A percentile compares a stretch with the other conserved stretches of the same genome.
Conservation (phyloP, 2,888 invertebrate genomes). For the Pelosia muscerda region DNA sequence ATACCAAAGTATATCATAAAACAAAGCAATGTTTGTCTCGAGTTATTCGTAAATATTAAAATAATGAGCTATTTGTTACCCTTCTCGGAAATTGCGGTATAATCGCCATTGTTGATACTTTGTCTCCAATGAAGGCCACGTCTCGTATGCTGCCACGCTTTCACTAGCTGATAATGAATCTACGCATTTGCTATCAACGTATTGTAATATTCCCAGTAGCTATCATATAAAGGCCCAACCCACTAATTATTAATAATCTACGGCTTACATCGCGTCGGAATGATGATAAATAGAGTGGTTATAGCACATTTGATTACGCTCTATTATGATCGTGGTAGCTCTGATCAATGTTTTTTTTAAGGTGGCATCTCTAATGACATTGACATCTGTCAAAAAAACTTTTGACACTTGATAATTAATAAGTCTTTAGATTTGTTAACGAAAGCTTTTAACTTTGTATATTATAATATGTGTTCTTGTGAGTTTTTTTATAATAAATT, state of each 20-base stretch:
- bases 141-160: neutral
- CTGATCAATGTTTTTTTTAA: neutral
- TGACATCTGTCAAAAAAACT: neutral
- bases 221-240: neutral
- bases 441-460: no score
- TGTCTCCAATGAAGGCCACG: slow-evolving; percentile 1
- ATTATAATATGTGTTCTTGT: no score
- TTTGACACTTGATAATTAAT: neutral
- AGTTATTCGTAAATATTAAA: neutral
- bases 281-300: neutral
- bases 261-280: neutral
- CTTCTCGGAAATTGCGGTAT: slow-evolving; percentile 36
- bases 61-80: neutral
- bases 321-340: neutral
- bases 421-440: no score
- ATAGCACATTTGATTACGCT: neutral
- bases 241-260: neutral
- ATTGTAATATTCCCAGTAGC: slow-evolving; percentile 15
- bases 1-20: neutral
- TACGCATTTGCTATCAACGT: slow-evolving; percentile 16
- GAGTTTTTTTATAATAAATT: no score
- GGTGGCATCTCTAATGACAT: neutral
- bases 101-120: slow-evolving; percentile 28
- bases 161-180: slow-evolving; percentile 23
- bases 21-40: neutral